phyloP scores from a whole-genome alignment of 2,888 invertebrate species.

The Drosophila rubida region DNA sequence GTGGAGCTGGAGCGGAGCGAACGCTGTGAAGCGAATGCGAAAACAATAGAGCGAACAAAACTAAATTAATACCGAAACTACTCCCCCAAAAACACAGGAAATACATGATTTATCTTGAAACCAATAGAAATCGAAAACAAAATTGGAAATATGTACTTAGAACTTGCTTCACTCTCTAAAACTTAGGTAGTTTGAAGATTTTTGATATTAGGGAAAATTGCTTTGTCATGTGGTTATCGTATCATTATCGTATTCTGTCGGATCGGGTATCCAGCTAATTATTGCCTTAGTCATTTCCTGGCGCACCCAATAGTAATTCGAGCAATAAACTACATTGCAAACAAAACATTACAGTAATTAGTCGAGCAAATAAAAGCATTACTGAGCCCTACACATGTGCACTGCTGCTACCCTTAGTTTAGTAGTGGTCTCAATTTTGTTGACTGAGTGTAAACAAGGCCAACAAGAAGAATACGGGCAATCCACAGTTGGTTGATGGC shows the following conservation, averaged over 20 bases:
- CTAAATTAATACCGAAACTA: not conserved
- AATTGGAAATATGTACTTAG: too few relatives aligned
- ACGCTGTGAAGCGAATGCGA: not conserved
- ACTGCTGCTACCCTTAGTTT: conserved; percentile 39
- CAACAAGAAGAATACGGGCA: conserved; percentile 24
- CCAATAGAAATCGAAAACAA: too few relatives aligned
- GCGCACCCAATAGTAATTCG: conserved; percentile 34
- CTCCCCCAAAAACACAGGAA: not conserved
- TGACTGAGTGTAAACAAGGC: conserved; percentile 63
- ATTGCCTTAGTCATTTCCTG: conserved; percentile 21
- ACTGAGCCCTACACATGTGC: conserved; percentile 18
- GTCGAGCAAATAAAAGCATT: conserved; percentile 53
- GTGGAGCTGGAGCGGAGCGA: not conserved
- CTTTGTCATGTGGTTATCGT: too few relatives aligned
- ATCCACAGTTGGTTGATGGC: conserved; percentile 74
- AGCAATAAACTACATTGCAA: conserved; percentile 9
- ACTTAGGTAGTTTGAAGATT: too few relatives aligned
- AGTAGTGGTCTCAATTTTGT: conserved; percentile 40
- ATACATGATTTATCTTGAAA: not conserved
- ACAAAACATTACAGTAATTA: conserved; percentile 64
- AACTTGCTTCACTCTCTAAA: too few relatives aligned
- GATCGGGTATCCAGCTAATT: conserved; percentile 23
- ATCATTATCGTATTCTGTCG: not conserved
- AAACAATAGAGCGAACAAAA: not conserved
- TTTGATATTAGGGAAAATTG: too few relatives aligned